phyloP scores from a whole-genome alignment of 2,888 invertebrate genomes.

The Dioctria linearis region DNA sequence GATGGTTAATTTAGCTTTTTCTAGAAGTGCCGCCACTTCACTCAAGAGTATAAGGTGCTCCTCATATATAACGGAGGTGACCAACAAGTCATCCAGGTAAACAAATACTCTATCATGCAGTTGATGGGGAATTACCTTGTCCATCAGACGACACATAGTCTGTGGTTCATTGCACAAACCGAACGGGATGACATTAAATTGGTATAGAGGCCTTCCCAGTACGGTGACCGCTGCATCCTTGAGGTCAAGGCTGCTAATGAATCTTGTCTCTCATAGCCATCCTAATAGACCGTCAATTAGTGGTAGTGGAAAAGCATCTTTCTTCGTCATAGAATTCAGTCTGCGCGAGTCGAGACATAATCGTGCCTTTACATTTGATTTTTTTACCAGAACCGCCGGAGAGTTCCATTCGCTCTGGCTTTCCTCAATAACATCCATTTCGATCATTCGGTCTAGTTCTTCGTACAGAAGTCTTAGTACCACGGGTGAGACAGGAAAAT shows the following conservation, averaged over 20 bases:
- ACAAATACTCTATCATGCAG: too few relatives aligned
- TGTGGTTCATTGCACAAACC: too few relatives aligned
- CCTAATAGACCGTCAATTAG: conserved; percentile 60
- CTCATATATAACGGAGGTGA: too few relatives aligned
- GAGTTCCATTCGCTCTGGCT: conserved; percentile 63
- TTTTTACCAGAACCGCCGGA: conserved; percentile 62
- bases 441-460: conserved; percentile 64
- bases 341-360: conserved; percentile 64
- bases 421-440: conserved; percentile 62
- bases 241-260: conserved; percentile 61
- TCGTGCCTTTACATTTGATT: conserved; percentile 60
- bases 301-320: conserved; percentile 62
- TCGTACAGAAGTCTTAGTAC: conserved; percentile 57
- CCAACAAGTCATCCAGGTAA: too few relatives aligned
- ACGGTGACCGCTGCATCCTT: conserved; percentile 62
- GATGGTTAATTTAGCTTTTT: too few relatives aligned
- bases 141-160: too few relatives aligned
- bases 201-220: conserved; percentile 59
- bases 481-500: conserved; percentile 59
- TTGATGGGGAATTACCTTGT: background rate
- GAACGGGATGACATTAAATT: conserved; percentile 60
- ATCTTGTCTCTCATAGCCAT: conserved; percentile 61
- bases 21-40: too few relatives aligned
- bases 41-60: too few relatives aligned
- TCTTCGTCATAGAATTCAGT: conserved; percentile 62